Base-by-base conservation (phyloP, 2,888 invertebrate species). In the Cerceris rybyensis region DNA sequence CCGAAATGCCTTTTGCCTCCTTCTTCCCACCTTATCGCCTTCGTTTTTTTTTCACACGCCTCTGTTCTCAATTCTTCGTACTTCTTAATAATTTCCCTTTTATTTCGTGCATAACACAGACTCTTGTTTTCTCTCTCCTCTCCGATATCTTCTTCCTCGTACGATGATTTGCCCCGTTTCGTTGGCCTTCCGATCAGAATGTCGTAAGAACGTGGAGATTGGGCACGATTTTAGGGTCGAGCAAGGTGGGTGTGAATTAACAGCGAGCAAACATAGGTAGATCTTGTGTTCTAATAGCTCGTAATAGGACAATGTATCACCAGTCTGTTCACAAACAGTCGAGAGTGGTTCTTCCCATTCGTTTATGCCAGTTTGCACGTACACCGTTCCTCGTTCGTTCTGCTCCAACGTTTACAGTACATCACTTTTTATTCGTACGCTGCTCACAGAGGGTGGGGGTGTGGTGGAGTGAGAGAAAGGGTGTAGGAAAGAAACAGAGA, bases 101-200 rank as follows among this genome's bases (percentile, higher is more conserved):
- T 55, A 43, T 55, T 8, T 66, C 54, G 54, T 16, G n/a, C 59
- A 42, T 59, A n/a, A 7, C n/a, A 13, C n/a, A 6, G 13, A 41
- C 42, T n/a, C 41, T 42, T 13, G 16, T 59, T 42, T 5, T 55
- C 7, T 7, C 17, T 55, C 11, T 11, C 14, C 14, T 7, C 14
- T n/a, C 52, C 7, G 52, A 52, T 46, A 52, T 52, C 13, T 73
- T 70, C 59, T 73, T 57, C 52, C 71, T 68, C 59, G 71, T 72
- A 68, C 49, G 43, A 28, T 28, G 28, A 28, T 28, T 28, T 28
- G 2, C 28, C 4, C 28, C 28, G 28, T 28, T 28, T 28, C 28
- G 28, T 4, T 28, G 28, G 28, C 28, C 28, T 28, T 28, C 28
- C 28, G 28, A 4, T 28, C 28, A 58, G 57, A 13, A 57, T 16